Evolutionary conservation across 2,797 vertebrate genomes (phyloP).

Genomic region (Mastacembelus armatus): DNA sequence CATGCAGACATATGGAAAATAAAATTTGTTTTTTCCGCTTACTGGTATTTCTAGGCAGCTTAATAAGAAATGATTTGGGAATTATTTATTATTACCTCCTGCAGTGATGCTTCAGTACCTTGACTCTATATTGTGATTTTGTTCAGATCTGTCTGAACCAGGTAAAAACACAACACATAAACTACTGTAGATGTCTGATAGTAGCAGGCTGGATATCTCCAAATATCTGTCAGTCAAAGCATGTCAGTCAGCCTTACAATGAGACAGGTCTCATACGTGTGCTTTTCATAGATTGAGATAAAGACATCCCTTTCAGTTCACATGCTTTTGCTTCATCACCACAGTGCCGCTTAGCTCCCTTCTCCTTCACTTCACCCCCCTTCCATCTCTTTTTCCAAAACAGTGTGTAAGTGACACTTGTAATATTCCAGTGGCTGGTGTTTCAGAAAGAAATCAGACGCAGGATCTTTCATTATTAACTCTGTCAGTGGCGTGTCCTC

Average conservation of each 20-base stretch:
- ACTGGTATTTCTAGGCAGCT: too few species aligned
- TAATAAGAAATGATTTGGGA: too few species aligned
- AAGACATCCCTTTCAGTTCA: conserved; percentile 62
- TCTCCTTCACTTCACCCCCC: conserved; percentile 47
- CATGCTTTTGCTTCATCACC: conserved; percentile 65
- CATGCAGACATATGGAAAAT: too few species aligned
- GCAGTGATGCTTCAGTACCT: background rate
- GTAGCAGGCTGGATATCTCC: conserved; percentile 36
- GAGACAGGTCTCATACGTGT: conserved; percentile 52
- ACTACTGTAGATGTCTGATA: conserved; percentile 42
- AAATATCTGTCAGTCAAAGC: conserved; percentile 49
- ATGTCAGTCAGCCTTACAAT: conserved; percentile 45
- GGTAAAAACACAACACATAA: conserved; percentile 21
- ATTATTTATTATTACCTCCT: background rate
- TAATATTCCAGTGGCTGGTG: conserved; percentile 86
- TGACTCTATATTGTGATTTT: background rate
- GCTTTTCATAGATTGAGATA: conserved; percentile 57
- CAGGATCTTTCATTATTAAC: conserved; percentile 91
- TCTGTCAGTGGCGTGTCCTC: conserved; percentile 85
- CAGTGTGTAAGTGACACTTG: conserved; percentile 87
- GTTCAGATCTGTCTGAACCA: background rate
- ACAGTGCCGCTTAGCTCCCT: conserved; percentile 13
- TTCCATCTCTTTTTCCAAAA: conserved; percentile 77
- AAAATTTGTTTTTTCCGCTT: too few species aligned
- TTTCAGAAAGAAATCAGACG: conserved; percentile 86